Base-by-base conservation (phyloP, 2,888 invertebrate genomes). In the Seira ritae region DNA sequence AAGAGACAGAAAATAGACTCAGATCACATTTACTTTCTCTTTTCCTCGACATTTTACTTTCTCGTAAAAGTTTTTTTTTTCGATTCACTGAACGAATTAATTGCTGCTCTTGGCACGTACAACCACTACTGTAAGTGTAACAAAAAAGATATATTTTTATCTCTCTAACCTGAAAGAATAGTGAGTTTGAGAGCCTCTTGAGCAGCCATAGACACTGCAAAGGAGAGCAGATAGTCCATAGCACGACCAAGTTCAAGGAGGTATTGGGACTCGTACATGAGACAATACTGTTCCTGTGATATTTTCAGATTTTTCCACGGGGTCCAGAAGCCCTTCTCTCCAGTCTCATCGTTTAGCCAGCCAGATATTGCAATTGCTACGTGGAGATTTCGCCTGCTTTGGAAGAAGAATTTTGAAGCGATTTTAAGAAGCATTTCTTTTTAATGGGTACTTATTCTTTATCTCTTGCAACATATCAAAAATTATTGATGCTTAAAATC, bases 141-240 rank as follows among this genome's bases (percentile, higher is more conserved):
- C n/a, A 19, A 17, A 22, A 55, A 55, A 37, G 19, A 37, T n/a
- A n/a, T 46, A 78, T 31, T 55, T 55, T 55, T 12, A 8, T 55
- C 15, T 12, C 20, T 62, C 90, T 82, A 89, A 93, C 93, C 92
- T 85, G 93, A 92, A 10, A 94, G 90, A 67, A 93, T 92, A 6
- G 94, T 94, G 85, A 93, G 93, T 90, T 94, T 94, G 10, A 94
- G 91, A 8, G 93, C 93, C 89, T 94, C 94, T 88, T 94, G 93
- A 1, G 93, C 92, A n/a, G 93, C 93, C 89, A 92, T 91, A 12
- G 92, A 91, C 31, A 93, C 91, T 24, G 92, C 93, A 88, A 93
- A 92, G 83, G 91, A 91, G 78, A 93, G 90, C 70, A 94, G 91
- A 87, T 94, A 93, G 85, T 94, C 93, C 89, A 94, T 91, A 15